Percentiles rank a stretch among this genome's conserved stretches.
Conservation (phyloP, 1,140 invertebrate genomes). For the Dinoponera quadriceps region DNA sequence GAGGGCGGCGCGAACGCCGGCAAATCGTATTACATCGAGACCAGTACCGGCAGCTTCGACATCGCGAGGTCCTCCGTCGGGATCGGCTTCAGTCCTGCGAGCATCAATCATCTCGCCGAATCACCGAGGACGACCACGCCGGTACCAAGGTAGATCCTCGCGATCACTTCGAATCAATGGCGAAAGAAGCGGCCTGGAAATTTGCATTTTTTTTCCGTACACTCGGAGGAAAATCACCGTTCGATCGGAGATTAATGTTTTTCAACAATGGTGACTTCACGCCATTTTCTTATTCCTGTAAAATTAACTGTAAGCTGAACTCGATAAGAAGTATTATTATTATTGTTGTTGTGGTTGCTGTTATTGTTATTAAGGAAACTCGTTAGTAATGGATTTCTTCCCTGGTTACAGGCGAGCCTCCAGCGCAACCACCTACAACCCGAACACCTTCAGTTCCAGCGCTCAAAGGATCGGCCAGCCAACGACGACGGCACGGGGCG, state of each 20-base stretch:
- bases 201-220: neutral
- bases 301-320: too few relatives aligned
- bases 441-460: slow-evolving; percentile 78
- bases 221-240: too few relatives aligned
- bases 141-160: slow-evolving; percentile 76
- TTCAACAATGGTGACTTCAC: too few relatives aligned
- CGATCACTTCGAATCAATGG: neutral
- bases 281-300: too few relatives aligned
- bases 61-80: slow-evolving; percentile 78
- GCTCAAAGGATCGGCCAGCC: slow-evolving; percentile 71
- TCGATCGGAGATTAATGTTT: too few relatives aligned
- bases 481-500: slow-evolving; percentile 75
- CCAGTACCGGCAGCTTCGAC: slow-evolving; percentile 79
- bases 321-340: too few relatives aligned
- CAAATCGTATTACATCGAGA: slow-evolving; percentile 78
- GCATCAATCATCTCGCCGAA: slow-evolving; percentile 84
- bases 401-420: slow-evolving; percentile 73
- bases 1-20: slow-evolving; percentile 74
- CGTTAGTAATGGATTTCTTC: slow-evolving; percentile 1
- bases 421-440: slow-evolving; percentile 78
- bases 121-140: slow-evolving; percentile 81
- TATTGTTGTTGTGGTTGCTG: too few relatives aligned
- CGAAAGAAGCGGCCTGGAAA: too few relatives aligned
- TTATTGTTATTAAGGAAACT: neutral
- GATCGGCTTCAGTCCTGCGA: slow-evolving; percentile 84